These are phyloP conservation scores for Cataglyphis hispanica DNA, from an alignment of 1,140 invertebrate genomes.

Conservation along the genomic window DNA sequence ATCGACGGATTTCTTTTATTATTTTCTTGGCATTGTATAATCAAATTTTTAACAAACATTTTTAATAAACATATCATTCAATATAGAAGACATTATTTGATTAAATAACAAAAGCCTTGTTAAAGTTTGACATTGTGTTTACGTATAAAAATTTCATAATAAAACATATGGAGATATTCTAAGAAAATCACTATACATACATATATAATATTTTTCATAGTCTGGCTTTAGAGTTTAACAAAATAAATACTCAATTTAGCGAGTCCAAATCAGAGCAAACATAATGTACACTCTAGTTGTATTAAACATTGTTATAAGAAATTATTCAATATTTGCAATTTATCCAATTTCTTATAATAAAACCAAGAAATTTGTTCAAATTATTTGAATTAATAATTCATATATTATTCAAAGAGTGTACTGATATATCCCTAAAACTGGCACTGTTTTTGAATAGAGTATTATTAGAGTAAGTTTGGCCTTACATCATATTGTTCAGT, in stretches of 20 bases:
- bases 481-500: constrained; percentile 1
- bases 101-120: not conserved
- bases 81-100: not conserved
- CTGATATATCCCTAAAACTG: not conserved
- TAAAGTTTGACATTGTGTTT: constrained; percentile 25
- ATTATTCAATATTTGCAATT: not conserved
- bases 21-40: constrained; percentile 10
- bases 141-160: constrained; percentile 1
- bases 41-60: constrained; percentile 10
- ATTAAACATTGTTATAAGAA: constrained; percentile 6
- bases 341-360: not conserved
- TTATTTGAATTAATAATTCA: constrained; percentile 2
- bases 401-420: not conserved
- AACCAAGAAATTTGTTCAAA: not conserved
- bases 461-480: constrained; percentile 24
- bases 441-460: not conserved
- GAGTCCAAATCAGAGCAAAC: not conserved
- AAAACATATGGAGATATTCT: not conserved
- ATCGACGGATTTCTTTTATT: constrained; percentile 12
- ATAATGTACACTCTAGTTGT: not conserved
- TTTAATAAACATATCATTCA: not conserved
- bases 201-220: not conserved
- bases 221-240: not conserved
- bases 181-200: not conserved
- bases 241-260: not conserved